Base-by-base conservation (phyloP, 2,888 invertebrate species). In the Lamellibrachia satsuma region DNA sequence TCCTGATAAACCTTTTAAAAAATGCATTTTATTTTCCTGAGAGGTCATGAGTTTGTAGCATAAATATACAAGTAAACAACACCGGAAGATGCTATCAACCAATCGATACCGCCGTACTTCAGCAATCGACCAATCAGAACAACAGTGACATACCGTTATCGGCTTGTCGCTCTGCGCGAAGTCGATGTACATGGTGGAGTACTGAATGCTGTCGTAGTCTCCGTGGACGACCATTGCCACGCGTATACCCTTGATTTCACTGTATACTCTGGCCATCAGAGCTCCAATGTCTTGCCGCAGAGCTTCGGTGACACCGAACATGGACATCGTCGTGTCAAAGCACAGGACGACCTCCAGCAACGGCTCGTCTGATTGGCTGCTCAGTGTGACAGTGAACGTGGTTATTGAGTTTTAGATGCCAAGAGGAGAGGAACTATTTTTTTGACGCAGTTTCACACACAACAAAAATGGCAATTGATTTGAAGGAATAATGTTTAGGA, bases 171-270 rank as follows among this genome's bases (percentile, higher is more conserved):
- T 75, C 6, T 75, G 75, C 75, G 75, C 22, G 75, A 75, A 75
- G 75, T 75, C 75, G 6, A 75, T 75, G 75, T 75, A 75, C 75
- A 75, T 22, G 75, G 75, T 75, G 22, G 75, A 75, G 75, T 75
- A 75, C 75, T 75, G 15, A n/a, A n/a, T 75, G 75, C 75, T 75
- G 75, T 75, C 75, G 93, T 95, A 96, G 92, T 95, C 95, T 0
- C 96, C 96, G 92, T 96, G 96, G 1, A 95, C 96, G 55, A 96
- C 94, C 51, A 96, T 94, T 4, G 95, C 95, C 7, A 95, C 94
- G 27, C 94, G 94, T 90, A 96, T 94, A 8, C 95, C 95, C 0
- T 95, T 95, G 90, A 96, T 95, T 94, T 96, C 96, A 52, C 95
- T 94, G 91, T 95, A 95, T 7, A 96, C 94, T 22, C 95, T 94